Evolutionary conservation across 2,113 vertebrate genomes (phyloP), one percentile per base, ranked within the genome.

Genomic region (Steatornis caripensis): DNA sequence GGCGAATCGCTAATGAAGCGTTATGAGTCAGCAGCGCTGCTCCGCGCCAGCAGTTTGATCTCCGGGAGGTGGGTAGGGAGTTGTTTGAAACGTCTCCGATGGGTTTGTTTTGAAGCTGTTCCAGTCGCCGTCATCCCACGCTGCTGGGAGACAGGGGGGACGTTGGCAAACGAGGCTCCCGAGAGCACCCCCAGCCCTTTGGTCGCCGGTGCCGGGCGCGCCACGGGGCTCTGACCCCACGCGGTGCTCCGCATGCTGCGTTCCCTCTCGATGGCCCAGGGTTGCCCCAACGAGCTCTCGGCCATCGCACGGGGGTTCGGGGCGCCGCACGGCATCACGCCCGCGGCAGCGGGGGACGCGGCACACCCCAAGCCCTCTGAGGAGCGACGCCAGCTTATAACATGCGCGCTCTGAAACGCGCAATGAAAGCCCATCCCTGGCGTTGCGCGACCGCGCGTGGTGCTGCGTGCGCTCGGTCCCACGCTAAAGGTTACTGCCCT

Each of bases 221-320:
- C 39, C 22, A 0, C 0, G 2, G 83, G 46, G 27, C 23, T 51
- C 21, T 3, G 23, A 10, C 23, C 46, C n/a, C 3, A 0, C 0
- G 10, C 2, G 15, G 15, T 7, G 43, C 51, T 64, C 5, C 0
- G 49, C 34, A 7, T 9, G 71, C 18, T 2, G 15, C 6, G 0
- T 60, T 13, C 5, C 5, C 68, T 16, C 34, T 39, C 4, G 5
- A 23, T 30, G 61, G 27, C 19, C 15, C 29, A 7, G 37, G 16
- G 78, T 11, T n/a, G 23, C 15, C 45, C 19, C 68, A 27, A 49
- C 29, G 12, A 18, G 10, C 29, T 71, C 43, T 45, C 2, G 5
- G 43, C 19, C 17, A 5, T 24, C 4, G 0, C 14, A 2, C 0
- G 3, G 27, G 48, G 41, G 11, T 13, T 36, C 5, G 0, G 32